Evolutionary conservation across 2,797 vertebrate species (phyloP).

Genomic region (Acanthurus tractus): DNA sequence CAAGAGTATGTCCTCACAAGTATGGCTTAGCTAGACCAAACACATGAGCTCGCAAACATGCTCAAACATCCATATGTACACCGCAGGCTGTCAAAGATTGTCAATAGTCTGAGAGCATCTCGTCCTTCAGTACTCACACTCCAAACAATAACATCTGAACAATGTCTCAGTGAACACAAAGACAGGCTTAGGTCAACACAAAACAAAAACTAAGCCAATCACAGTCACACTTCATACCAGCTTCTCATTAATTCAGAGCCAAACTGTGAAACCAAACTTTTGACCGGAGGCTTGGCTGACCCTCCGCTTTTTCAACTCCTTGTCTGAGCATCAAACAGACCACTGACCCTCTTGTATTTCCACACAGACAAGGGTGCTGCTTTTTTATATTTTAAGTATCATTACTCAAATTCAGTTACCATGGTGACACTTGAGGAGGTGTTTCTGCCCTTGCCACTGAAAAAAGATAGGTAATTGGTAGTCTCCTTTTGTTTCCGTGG

Average conservation of each 20-base stretch:
- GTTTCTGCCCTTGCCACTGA: conserved; percentile 81
- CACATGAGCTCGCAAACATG: conserved; percentile 10
- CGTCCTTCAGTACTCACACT: conserved; percentile 43
- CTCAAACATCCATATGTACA: conserved; percentile 37
- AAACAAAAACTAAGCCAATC: conserved; percentile 15
- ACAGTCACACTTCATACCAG: conserved; percentile 13
- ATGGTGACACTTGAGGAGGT: conserved; percentile 85
- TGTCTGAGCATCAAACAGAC: conserved; percentile 22
- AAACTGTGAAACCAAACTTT: conserved; percentile 46
- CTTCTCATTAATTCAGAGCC: conserved; percentile 8
- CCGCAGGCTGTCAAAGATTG: conserved; percentile 43
- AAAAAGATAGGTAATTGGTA: conserved; percentile 81
- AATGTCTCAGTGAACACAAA: conserved; percentile 47
- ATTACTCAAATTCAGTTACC: conserved; percentile 87
- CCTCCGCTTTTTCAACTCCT: conserved; percentile 21
- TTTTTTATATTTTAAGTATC: conserved; percentile 80
- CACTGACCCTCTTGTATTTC: conserved; percentile 54
- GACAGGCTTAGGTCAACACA: conserved; percentile 37
- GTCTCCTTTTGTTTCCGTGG: conserved; percentile 87
- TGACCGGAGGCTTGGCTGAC: background rate
- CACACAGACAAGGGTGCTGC: conserved; percentile 43
- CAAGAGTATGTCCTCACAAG: conserved; percentile 17
- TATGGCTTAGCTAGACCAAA: background rate
- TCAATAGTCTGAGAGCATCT: conserved; percentile 49
- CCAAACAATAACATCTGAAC: conserved; percentile 57